Base-by-base conservation (phyloP, 2,113 vertebrate species). In the Tachysurus vachellii region DNA sequence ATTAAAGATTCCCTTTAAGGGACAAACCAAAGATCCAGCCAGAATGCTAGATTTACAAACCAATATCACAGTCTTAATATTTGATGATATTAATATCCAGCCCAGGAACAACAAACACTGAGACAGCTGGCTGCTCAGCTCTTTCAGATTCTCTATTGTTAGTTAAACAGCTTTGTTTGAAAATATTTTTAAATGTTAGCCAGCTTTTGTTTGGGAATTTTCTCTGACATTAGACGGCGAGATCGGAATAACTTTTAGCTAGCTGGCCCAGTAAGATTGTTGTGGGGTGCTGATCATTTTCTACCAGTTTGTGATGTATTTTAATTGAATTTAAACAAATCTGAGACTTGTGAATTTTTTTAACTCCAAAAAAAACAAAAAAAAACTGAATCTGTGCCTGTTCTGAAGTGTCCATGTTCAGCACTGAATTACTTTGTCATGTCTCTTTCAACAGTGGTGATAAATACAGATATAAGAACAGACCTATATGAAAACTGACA, bases 61-160 rank as follows among this genome's bases (percentile, higher is more conserved):
- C 75, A 54, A 54, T 28, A 77, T 77, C 47, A 77, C 5, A 77
- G 47, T 28, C 23, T 77, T 77, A 77, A 77, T 77, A 77, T 54
- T 28, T 77, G 50, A 54, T 77, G 26, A 54, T 77, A 77, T 9
- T 54, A 77, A 54, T 77, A 54, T 77, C 23, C 50, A 28, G 53
- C 23, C 10, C 13, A 14, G 44, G 12, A 77, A 77, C 26, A n/a
- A n/a, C 44, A 77, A 50, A 50, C 26, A 54, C 0, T 5, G 26
- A 16, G 75, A 53, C 75, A 77, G 23, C 71, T 44, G 70, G 17
- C 70, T 47, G 16, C 36, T 73, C 7, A 44, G 70, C 17, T 47
- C 8, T 0, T 42, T 75, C 21, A 23, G 71, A 23, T 23, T 50
- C 10, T 17, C 68, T 26, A 23, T 5, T 23, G 21, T 23, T 47